phyloP scores from a whole-genome alignment of 2,888 invertebrate genomes.

The Nematopogon swammerdamellus region DNA sequence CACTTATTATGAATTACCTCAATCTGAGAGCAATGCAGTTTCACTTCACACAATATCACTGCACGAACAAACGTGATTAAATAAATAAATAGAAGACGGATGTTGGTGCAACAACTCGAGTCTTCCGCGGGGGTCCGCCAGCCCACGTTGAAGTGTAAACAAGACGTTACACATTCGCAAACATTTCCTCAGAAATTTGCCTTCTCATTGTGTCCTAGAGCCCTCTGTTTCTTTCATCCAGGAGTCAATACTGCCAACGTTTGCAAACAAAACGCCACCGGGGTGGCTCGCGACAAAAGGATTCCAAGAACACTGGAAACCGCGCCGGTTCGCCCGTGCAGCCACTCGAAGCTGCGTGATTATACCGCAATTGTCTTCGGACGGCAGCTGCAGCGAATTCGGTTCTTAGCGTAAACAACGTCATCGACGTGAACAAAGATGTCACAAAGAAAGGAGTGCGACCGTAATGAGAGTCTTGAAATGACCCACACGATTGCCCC shows the following conservation, averaged over 20 bases:
- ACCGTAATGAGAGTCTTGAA: too few relatives aligned
- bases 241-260: slow-evolving; percentile 49
- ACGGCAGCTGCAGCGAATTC: slow-evolving; percentile 45
- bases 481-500: too few relatives aligned
- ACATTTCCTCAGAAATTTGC: neutral
- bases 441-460: too few relatives aligned
- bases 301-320: slow-evolving; percentile 28
- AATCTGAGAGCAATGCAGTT: too few relatives aligned
- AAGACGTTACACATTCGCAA: slow-evolving; percentile 1
- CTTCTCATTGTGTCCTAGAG: neutral
- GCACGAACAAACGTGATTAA: neutral
- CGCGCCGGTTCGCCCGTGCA: slow-evolving; percentile 28
- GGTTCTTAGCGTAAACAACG: slow-evolving; percentile 37
- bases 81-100: neutral
- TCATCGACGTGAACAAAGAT: slow-evolving; percentile 12
- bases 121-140: neutral
- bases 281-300: slow-evolving; percentile 45
- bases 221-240: slow-evolving; percentile 48
- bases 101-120: neutral
- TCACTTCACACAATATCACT: neutral
- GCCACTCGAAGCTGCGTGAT: slow-evolving; percentile 50
- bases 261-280: slow-evolving; percentile 46
- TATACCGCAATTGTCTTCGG: slow-evolving; percentile 42
- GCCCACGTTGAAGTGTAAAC: slow-evolving; percentile 1
- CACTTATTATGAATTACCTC: too few relatives aligned